Evolutionary conservation across 2,888 invertebrate genomes (phyloP).

Genomic region (Drosophila subsilvestris): DNA sequence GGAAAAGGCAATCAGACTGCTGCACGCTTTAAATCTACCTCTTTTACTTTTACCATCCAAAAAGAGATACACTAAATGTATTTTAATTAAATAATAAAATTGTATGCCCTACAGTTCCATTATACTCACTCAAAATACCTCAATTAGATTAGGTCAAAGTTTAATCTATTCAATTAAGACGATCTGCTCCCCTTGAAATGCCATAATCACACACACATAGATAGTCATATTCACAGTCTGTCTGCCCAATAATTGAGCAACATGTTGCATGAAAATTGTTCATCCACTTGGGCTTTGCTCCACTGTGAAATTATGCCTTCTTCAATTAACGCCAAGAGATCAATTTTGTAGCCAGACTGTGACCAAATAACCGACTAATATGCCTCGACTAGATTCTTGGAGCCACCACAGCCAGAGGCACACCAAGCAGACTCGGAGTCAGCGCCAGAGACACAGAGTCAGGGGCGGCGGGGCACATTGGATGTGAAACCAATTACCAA

Average conservation of each 20-base stretch:
- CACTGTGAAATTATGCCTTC: slow-evolving; percentile 66
- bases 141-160: not conserved
- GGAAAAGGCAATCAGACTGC: no score
- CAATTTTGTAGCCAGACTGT: slow-evolving; percentile 30
- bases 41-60: no score
- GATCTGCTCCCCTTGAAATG: slow-evolving; percentile 15
- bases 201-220: slow-evolving; percentile 51
- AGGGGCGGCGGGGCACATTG: slow-evolving; percentile 38
- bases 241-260: slow-evolving; percentile 55
- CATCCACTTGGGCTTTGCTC: slow-evolving; percentile 27
- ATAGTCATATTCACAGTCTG: slow-evolving; percentile 11
- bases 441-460: not conserved
- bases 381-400: slow-evolving; percentile 49
- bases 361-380: slow-evolving; percentile 51
- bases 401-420: not conserved
- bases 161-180: not conserved
- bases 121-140: not conserved
- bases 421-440: slow-evolving; percentile 1
- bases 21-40: no score
- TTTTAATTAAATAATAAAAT: no score
- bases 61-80: no score
- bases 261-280: slow-evolving; percentile 43
- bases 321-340: slow-evolving; percentile 73
- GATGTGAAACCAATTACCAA: slow-evolving; percentile 79
- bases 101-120: not conserved